Percentiles rank a stretch among this genome's conserved stretches.
Conservation (phyloP, 2,888 invertebrate genomes). For the Drosophila mercatorum region DNA sequence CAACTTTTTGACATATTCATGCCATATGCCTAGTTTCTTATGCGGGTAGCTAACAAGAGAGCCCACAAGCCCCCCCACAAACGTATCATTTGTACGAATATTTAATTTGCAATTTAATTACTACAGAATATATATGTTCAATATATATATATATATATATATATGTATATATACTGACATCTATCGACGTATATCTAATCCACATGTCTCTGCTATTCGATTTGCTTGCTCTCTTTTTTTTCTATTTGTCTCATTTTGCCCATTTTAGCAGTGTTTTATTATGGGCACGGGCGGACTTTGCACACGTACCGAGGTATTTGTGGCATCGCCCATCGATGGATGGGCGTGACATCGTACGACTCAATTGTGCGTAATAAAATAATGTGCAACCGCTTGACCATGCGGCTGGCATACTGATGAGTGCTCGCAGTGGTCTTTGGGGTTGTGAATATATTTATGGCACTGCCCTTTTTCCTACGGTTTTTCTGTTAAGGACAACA, state of each 20-base stretch:
- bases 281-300: slow-evolving; percentile 6
- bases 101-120: slow-evolving; percentile 40
- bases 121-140: slow-evolving; percentile 4
- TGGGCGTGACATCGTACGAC: slow-evolving; percentile 59
- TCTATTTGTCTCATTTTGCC: slow-evolving; percentile 5
- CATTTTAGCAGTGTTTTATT: slow-evolving; percentile 15
- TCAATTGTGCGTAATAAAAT: slow-evolving; percentile 79
- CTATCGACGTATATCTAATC: slow-evolving; percentile 27
- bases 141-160: slow-evolving; percentile 5
- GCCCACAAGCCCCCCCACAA: slow-evolving; percentile 8
- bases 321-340: slow-evolving; percentile 43
- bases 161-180: not conserved
- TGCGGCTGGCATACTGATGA: slow-evolving; percentile 73
- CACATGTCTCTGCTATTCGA: slow-evolving; percentile 51
- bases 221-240: slow-evolving; percentile 31
- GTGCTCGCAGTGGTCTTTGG: slow-evolving; percentile 25
- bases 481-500: not conserved
- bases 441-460: slow-evolving; percentile 49
- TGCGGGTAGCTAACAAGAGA: not conserved
- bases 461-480: slow-evolving; percentile 35
- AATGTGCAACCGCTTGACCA: slow-evolving; percentile 73
- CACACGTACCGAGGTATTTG: slow-evolving; percentile 39
- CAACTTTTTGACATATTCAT: slow-evolving; percentile 33
- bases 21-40: slow-evolving; percentile 19
- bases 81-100: slow-evolving; percentile 37